Percentiles rank a stretch among this genome's conserved stretches.
phyloP scores from a whole-genome alignment of 2,113 vertebrate species.

The Actenoides lindsayi region DNA sequence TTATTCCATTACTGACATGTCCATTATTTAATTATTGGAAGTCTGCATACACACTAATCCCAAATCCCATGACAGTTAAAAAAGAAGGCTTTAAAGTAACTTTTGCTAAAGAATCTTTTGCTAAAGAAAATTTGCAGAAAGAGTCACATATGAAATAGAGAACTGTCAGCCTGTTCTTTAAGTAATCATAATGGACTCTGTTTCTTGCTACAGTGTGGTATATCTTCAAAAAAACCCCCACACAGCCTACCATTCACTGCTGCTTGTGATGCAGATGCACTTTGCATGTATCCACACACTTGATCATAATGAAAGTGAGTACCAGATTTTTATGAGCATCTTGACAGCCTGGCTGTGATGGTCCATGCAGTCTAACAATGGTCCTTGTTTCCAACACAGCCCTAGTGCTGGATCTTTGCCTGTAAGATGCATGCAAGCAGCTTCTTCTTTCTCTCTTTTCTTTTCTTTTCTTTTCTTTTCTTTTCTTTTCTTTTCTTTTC shows the following conservation, averaged over 20 bases:
- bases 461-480: no score
- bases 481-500: no score
- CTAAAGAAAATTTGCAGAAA: neutral
- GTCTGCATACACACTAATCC: neutral
- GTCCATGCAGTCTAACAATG: neutral
- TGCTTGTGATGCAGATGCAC: neutral
- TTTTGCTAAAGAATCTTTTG: neutral
- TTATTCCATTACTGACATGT: neutral
- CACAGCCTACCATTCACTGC: neutral
- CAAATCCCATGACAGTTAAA: neutral
- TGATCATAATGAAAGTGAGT: conserved; percentile 19
- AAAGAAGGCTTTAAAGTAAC: neutral
- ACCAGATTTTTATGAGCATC: conserved; percentile 25
- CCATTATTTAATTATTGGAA: neutral
- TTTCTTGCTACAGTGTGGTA: neutral
- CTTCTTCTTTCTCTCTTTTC: rapidly evolving
- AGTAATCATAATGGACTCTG: neutral
- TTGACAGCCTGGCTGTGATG: neutral
- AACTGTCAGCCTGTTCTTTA: neutral
- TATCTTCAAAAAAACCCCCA: neutral
- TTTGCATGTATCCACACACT: conserved; percentile 1
- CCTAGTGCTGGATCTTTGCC: neutral
- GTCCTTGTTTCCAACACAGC: neutral
- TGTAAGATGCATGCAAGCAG: neutral
- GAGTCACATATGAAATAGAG: neutral